Evolutionary conservation across 2,888 invertebrate species (phyloP), one percentile per base, ranked within the genome.

Genomic region (Eulithis testata): DNA sequence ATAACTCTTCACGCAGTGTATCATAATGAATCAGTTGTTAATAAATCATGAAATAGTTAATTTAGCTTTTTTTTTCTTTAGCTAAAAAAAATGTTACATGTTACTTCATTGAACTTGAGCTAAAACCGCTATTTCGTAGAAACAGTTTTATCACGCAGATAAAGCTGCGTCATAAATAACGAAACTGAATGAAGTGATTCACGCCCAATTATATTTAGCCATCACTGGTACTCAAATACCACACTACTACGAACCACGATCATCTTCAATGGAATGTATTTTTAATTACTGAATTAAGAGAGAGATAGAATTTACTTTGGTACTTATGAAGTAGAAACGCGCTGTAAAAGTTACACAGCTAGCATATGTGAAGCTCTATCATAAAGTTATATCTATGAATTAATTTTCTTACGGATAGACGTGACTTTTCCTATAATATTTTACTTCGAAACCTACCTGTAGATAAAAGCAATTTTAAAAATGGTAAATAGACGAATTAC

Each of bases 101-200:
- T n/a, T 43, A 51, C 55, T 43, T 31, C 52, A 58, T 53, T 59
- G 53, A 63, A 47, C 59, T 65, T 45, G 21, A 50, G 44, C 59
- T 54, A 43, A 58, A 45, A 54, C 40, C 14, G 27, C 14, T 43
- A 53, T 86, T 82, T 79, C 75, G 75, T 79, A 79, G 78, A 84
- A 74, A 74, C 70, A 50, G 58, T 70, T 72, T 76, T 83, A 84
- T 85, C 82, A 72, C 72, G 12, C 64, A 73, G 82, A 83, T 84
- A 84, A 82, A 76, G 81, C 80, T 81, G 84, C 88, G 88, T 89
- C 89, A 89, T 79, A 71, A 67, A 89, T 79, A 71, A 67, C 73
- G 70, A 73, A 75, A 70, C 73, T 89, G 86, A 90, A 90, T 89
- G 88, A 79, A 76, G 80, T 91, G 90, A 90, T 83, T 91, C 90